phyloP scores from a whole-genome alignment of 2,888 invertebrate species.

The Dendrolimus houi region DNA sequence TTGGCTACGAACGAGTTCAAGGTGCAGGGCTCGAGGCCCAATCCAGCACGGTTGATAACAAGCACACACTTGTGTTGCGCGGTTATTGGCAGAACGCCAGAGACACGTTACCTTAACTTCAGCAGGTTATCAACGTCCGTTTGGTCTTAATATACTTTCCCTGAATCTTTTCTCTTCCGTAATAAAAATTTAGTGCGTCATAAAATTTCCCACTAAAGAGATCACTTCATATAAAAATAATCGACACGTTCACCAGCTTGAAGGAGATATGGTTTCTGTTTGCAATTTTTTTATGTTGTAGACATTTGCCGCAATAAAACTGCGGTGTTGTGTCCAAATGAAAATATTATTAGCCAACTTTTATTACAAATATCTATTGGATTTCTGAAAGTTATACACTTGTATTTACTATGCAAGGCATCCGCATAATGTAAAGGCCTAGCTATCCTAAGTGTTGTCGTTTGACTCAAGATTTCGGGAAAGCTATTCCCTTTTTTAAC shows the following conservation, averaged over 20 bases:
- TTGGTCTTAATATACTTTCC: conserved; percentile 46
- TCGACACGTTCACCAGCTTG: conserved; percentile 30
- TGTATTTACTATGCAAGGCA: too few relatives aligned
- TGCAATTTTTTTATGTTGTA: conserved; percentile 1
- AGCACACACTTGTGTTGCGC: conserved; percentile 23
- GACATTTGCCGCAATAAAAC: neutral
- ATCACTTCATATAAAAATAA: conserved; percentile 51
- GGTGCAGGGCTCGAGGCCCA: conserved; percentile 20
- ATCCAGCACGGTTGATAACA: conserved; percentile 24
- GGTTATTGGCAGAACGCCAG: conserved; percentile 46
- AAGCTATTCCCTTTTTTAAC: too few relatives aligned
- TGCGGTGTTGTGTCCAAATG: neutral
- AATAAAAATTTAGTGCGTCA: conserved; percentile 54
- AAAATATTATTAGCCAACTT: too few relatives aligned
- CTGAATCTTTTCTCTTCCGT: conserved; percentile 46
- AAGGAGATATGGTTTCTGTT: conserved; percentile 10
- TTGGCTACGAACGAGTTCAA: conserved; percentile 24
- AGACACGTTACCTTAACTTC: conserved; percentile 39
- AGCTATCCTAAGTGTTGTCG: too few relatives aligned
- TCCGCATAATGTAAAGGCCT: too few relatives aligned
- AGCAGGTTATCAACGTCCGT: conserved; percentile 60
- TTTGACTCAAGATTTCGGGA: too few relatives aligned
- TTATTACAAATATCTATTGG: too few relatives aligned
- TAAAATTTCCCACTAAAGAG: conserved; percentile 46
- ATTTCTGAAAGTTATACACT: too few relatives aligned